phyloP scores from a whole-genome alignment of 2,888 invertebrate species.

The Acrobasis consociella region DNA sequence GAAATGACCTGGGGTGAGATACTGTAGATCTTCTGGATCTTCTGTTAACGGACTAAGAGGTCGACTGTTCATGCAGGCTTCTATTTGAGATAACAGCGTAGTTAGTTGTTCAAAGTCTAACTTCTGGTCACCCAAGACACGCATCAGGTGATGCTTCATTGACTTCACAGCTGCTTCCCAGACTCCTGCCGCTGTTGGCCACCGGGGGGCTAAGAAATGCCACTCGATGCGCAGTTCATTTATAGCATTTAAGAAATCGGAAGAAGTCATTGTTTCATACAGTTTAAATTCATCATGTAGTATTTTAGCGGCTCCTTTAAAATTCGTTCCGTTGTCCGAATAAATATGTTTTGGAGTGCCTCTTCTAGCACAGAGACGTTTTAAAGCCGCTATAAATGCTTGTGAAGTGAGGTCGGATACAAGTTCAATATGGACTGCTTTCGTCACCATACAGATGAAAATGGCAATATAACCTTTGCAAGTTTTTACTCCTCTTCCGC shows the following conservation, averaged over 20 bases:
- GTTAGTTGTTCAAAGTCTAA: neutral
- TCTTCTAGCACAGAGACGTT: neutral
- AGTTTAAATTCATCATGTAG: neutral
- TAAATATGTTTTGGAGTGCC: neutral
- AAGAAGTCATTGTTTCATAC: neutral
- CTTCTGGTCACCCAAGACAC: neutral
- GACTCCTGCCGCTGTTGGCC: neutral
- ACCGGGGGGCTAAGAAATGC: too few relatives aligned
- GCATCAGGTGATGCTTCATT: neutral
- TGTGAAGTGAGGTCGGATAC: constrained; percentile 7
- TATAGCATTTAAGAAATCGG: too few relatives aligned
- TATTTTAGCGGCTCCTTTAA: neutral
- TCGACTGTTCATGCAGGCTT: neutral
- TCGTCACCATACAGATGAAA: constrained; percentile 33
- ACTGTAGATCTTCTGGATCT: neutral
- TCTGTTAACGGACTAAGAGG: neutral
- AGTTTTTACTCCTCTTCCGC: constrained; percentile 27
- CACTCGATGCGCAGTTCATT: too few relatives aligned
- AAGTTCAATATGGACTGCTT: constrained; percentile 30
- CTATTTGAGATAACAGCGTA: neutral
- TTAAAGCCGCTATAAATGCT: neutral
- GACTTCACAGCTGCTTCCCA: neutral
- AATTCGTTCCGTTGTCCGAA: neutral
- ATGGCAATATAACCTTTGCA: constrained; percentile 32
- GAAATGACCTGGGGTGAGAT: neutral